Conservation (phyloP, 2,113 vertebrate genomes). For the Uria lomvia region DNA sequence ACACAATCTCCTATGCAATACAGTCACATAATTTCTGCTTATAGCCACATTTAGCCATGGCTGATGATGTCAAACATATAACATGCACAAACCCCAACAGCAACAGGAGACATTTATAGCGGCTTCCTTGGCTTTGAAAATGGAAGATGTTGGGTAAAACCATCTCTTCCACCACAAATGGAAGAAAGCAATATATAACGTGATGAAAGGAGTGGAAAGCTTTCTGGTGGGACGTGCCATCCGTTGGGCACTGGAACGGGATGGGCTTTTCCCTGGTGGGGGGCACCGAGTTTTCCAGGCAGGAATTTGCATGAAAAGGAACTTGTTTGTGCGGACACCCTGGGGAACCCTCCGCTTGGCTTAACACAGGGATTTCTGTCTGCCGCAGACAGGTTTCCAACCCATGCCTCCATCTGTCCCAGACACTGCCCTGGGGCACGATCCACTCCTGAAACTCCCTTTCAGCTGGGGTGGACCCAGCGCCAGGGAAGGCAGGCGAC, state of each 20-base stretch:
- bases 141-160: constrained; percentile 30
- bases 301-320: not conserved
- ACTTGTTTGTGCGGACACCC: not conserved
- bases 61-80: not conserved
- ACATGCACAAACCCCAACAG: not conserved
- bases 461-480: not conserved
- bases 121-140: not conserved
- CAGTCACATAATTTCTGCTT: not conserved
- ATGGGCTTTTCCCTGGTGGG: not conserved
- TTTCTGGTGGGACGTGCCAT: not conserved
- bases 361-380: not conserved
- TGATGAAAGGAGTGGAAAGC: constrained; percentile 22
- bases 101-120: not conserved
- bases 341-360: not conserved
- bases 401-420: not conserved
- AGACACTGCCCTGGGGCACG: not conserved
- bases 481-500: not conserved
- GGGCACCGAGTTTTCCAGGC: not conserved
- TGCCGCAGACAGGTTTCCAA: not conserved
- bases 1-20: not conserved
- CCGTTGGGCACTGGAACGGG: not conserved
- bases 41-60: not conserved
- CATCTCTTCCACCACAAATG: not conserved
- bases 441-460: not conserved
- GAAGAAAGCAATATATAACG: constrained; percentile 4